phyloP scores from a whole-genome alignment of 1,140 invertebrate species.

The Bombus fervidus region DNA sequence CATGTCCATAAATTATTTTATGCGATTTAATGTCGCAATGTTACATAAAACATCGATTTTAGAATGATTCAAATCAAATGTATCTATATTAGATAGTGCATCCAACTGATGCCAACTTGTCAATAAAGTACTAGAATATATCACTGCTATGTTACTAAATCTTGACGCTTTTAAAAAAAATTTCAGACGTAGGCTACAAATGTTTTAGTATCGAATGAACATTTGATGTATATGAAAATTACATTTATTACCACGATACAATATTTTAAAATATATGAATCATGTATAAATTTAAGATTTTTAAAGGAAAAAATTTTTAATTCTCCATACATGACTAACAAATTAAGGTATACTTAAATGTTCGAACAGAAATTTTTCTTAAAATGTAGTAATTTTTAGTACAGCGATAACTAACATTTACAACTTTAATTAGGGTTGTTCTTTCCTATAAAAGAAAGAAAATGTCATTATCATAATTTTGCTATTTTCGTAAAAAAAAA shows the following conservation, averaged over 20 bases:
- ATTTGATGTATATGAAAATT: neutral
- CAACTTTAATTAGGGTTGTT: neutral
- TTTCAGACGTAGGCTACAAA: too few relatives aligned
- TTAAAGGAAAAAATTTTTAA: neutral
- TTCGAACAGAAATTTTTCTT: too few relatives aligned
- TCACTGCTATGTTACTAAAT: neutral
- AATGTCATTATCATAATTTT: neutral
- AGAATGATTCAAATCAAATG: neutral
- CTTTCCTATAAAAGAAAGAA: neutral
- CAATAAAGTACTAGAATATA: neutral
- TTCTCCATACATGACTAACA: neutral
- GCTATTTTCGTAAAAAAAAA: neutral
- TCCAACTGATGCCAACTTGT: constrained; percentile 3
- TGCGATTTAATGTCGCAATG: neutral
- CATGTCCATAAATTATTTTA: neutral
- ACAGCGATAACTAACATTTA: neutral
- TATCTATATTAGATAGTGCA: neutral
- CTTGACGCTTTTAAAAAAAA: too few relatives aligned
- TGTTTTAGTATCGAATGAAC: neutral
- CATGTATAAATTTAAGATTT: neutral
- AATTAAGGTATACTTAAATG: neutral
- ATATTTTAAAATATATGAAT: neutral
- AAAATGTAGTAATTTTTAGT: neutral
- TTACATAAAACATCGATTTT: neutral
- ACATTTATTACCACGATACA: neutral